Evolutionary conservation across 2,888 invertebrate species (phyloP).

Genomic region (Neocrepidodera transversa): DNA sequence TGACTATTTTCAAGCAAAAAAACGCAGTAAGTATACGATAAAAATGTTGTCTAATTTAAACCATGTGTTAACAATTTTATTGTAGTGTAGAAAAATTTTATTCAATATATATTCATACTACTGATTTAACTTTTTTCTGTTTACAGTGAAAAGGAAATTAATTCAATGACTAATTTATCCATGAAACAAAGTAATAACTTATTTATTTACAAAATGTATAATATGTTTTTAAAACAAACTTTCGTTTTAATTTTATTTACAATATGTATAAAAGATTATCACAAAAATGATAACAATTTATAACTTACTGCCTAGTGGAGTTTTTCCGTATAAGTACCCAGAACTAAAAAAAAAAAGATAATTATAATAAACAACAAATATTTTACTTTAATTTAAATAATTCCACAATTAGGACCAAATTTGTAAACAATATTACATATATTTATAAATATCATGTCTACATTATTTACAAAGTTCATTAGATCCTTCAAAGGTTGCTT

Average conservation of each 20-base stretch:
- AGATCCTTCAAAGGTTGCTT: too few relatives aligned
- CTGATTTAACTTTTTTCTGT: constrained; percentile 4
- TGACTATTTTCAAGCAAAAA: too few relatives aligned
- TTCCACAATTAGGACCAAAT: too few relatives aligned
- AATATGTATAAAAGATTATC: constrained; percentile 43
- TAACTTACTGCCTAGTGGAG: constrained; percentile 24
- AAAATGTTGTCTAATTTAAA: too few relatives aligned
- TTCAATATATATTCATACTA: too few relatives aligned
- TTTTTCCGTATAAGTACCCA: constrained; percentile 33
- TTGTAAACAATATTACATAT: too few relatives aligned
- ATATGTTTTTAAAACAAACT: constrained; percentile 32
- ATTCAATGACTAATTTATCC: constrained; percentile 19
- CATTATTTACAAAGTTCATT: too few relatives aligned
- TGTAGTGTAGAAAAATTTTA: too few relatives aligned
- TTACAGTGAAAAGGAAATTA: neutral
- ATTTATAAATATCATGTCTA: too few relatives aligned
- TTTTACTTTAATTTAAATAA: too few relatives aligned
- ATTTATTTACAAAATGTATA: constrained; percentile 35
- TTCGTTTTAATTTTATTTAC: constrained; percentile 35
- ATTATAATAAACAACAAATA: neutral
- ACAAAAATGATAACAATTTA: constrained; percentile 42
- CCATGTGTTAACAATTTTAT: too few relatives aligned
- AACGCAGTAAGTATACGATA: too few relatives aligned
- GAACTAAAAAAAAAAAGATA: constrained; percentile 30
- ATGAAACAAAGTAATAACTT: constrained; percentile 27